Percentiles rank a stretch among this genome's conserved stretches.
These are phyloP conservation scores for Pygocentrus nattereri DNA, from an alignment of 2,797 vertebrate species.

Conservation along the genomic window DNA sequence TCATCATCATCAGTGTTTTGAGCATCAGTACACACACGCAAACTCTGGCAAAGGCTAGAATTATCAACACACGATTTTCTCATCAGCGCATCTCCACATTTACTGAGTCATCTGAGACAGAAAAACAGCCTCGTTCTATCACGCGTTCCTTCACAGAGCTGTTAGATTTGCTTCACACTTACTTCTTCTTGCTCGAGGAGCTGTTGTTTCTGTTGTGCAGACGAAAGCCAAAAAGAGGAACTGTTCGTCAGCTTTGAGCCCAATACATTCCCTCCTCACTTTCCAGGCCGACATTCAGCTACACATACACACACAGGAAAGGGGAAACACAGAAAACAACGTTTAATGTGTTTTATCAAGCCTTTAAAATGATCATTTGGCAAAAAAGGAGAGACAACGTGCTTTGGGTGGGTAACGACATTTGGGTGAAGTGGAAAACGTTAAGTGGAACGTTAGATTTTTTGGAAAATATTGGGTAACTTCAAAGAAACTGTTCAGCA, in stretches of 20 bases:
- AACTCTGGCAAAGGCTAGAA: neutral
- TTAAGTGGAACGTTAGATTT: too few relatives aligned
- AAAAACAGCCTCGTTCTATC: neutral
- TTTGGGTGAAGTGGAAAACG: too few relatives aligned
- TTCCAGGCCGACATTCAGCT: neutral
- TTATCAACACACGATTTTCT: neutral
- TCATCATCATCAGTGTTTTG: too few relatives aligned
- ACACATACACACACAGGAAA: neutral
- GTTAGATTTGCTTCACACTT: constrained; percentile 34
- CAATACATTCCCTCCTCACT: constrained; percentile 1
- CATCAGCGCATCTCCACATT: neutral
- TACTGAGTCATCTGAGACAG: neutral
- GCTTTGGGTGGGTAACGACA: too few relatives aligned
- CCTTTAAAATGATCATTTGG: too few relatives aligned
- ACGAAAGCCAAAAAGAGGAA: neutral
- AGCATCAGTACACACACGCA: neutral
- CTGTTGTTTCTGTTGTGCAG: constrained; percentile 20
- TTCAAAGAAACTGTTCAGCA: too few relatives aligned
- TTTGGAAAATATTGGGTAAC: too few relatives aligned
- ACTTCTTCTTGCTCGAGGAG: constrained; percentile 22
- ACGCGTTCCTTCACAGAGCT: neutral
- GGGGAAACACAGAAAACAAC: neutral
- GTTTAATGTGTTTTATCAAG: neutral
- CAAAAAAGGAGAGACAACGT: too few relatives aligned
- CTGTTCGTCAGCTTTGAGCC: neutral